Conservation (phyloP, 1,140 invertebrate genomes). For the Drosophila pandora region DNA sequence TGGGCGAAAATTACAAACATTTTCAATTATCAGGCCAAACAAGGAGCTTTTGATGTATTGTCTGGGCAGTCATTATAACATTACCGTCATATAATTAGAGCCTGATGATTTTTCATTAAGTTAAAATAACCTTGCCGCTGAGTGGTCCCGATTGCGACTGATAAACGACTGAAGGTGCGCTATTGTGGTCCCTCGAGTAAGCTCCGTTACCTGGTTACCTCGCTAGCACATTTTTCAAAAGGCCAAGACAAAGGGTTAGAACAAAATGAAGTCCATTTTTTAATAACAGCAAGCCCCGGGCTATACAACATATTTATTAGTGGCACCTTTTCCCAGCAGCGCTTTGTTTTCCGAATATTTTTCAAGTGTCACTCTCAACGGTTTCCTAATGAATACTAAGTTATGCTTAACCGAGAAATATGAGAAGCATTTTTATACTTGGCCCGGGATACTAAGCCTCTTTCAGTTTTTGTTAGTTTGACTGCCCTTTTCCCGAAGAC, state of each 20-base stretch:
- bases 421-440: neutral
- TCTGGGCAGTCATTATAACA: slow-evolving; percentile 73
- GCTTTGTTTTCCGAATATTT: slow-evolving; percentile 47
- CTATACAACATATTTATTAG: slow-evolving; percentile 21
- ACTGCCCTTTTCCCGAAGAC: slow-evolving; percentile 20
- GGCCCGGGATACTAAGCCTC: neutral
- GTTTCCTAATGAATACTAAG: slow-evolving; percentile 24
- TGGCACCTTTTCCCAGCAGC: slow-evolving; percentile 9
- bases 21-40: slow-evolving; percentile 77
- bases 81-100: slow-evolving; percentile 78
- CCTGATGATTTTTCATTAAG: slow-evolving; percentile 79
- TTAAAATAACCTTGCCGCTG: slow-evolving; percentile 52
- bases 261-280: neutral
- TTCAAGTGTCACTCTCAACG: slow-evolving; percentile 73
- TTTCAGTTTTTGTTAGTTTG: slow-evolving; percentile 2
- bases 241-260: slow-evolving; percentile 16
- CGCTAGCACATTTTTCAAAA: slow-evolving; percentile 54
- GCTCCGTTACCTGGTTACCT: slow-evolving; percentile 49
- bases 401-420: slow-evolving; percentile 1
- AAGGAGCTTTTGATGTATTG: slow-evolving; percentile 72
- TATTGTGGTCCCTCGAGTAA: slow-evolving; percentile 35
- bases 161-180: slow-evolving; percentile 52
- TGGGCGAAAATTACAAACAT: slow-evolving; percentile 78
- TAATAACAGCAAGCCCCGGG: slow-evolving; percentile 1
- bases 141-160: slow-evolving; percentile 31